Base-by-base conservation (phyloP, 92 coral and sea anemone species). In the Muricea muricata region DNA sequence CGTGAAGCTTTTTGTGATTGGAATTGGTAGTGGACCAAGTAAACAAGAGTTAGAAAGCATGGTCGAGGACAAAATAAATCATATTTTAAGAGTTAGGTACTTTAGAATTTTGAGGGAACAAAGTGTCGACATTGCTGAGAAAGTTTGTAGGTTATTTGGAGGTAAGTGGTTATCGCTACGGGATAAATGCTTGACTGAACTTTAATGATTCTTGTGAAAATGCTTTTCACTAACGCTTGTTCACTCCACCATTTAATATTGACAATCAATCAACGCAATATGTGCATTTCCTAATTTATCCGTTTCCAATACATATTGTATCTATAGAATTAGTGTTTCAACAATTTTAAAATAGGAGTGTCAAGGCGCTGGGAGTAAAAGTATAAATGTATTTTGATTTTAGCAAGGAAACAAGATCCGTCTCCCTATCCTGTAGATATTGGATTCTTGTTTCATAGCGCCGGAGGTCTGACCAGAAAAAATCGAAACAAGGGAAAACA, bases 401-500 rank as follows among this genome's bases (percentile, higher is more conserved):
- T 52, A 52, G 60, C 60, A 52, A 52, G 60, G 26, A 52, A 52
- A 13, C 60, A 10, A 1, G 60, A 52, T 20, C 24, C 20, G 60
- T 52, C 60, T 52, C 60, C 60, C 26, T 26, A 75, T 32, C 80
- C 80, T 47, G 35, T 35, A 7, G 80, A 75, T 10, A 56, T 75
- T 75, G 80, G 63, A 52, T 47, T 75, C 14, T 15, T 52, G 31
- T 13, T 75, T 18, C 80, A 75, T 47, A 10, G 18, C 20, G 18
- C 65, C 8, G 65, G 29, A 15, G 52, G 42, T 24, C 35, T 41
- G 14, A 47, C 37, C 1, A 34, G 18, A 13, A 52, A 4, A 32
- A 11, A 75, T 2, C 32, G 31, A 13, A 75, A 75, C 65, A 75
- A 31, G 56, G 39, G 33, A 37, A 75, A 75, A 75, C 80, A 75